Evolutionary conservation across 2,113 vertebrate species (phyloP), one percentile per base, ranked within the genome.

Genomic region (Hippocampus zosterae): DNA sequence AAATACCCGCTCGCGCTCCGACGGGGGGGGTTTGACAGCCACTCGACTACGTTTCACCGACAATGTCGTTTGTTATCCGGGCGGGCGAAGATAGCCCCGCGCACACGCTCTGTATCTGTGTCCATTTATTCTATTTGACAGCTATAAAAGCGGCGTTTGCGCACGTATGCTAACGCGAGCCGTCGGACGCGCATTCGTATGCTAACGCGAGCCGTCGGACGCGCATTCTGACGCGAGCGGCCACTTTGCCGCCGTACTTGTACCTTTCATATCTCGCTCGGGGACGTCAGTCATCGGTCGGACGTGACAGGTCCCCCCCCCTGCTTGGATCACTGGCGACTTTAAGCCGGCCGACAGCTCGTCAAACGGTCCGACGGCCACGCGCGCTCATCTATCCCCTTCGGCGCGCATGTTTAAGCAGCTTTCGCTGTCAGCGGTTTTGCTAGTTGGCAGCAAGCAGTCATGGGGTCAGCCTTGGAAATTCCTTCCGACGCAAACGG

Each of bases 301-400:
- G 69, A 0, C 55, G 73, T 76, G 87, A 88, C 87, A 87, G 77
- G 79, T 86, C 81, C 83, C 79, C 3, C 3, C 3, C 4, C 78
- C 78, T 59, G 75, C 60, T 18, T 70, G 81, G 80, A 77, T 85
- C 80, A 79, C 78, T 87, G 84, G 81, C 70, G 74, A 71, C 81
- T 88, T 85, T 87, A 87, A 82, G 76, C 72, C 46, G 19, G 60
- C 81, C 79, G 86, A 87, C 83, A 85, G 78, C 81, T 81, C 74
- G 83, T 86, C 82, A 84, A 85, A 84, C 76, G 73, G 75, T 82
- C 80, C 78, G 82, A 79, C 85, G 77, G 78, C 73, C 73, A 52
- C 40, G 73, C 5, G 81, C 79, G 77, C 76, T 85, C 81, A 73
- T 81, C 81, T 86, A 84, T 84, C 72, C 72, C 68, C 37, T 66